These are phyloP conservation scores for Drosophila paulistorum DNA, from an alignment of 1,140 invertebrate species.

Conservation along the genomic window DNA sequence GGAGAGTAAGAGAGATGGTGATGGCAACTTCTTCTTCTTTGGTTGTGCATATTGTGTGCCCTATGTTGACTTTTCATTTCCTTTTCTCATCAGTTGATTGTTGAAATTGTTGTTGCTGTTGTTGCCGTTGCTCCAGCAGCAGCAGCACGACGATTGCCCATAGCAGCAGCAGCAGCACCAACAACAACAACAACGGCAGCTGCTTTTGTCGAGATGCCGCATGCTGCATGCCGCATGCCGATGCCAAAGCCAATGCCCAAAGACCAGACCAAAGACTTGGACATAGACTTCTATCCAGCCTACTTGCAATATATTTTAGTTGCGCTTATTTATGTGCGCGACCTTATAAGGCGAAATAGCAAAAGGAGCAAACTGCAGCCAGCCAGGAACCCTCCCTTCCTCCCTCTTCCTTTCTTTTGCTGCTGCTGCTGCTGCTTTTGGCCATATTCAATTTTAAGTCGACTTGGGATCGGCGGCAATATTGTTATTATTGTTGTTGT, in stretches of 20 bases:
- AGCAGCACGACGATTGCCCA: conserved; percentile 44
- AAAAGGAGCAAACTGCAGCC: conserved; percentile 39
- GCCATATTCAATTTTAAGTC: conserved; percentile 65
- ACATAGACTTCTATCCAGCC: conserved; percentile 30
- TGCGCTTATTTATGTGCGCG: conserved; percentile 74
- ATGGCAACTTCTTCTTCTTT: conserved; percentile 14
- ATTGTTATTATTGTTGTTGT: neutral
- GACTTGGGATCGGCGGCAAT: conserved; percentile 19
- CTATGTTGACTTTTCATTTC: conserved; percentile 80
- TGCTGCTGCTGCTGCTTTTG: conserved; percentile 56
- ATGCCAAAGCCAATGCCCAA: conserved; percentile 26
- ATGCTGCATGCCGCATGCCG: conserved; percentile 36
- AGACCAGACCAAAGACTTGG: conserved; percentile 10
- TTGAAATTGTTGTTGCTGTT: conserved; percentile 74
- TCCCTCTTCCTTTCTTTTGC: conserved; percentile 17
- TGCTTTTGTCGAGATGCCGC: conserved; percentile 51
- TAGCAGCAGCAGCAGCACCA: conserved; percentile 33
- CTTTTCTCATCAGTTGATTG: conserved; percentile 79
- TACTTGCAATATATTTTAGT: conserved; percentile 60
- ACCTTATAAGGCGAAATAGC: conserved; percentile 78
- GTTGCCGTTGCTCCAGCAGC: conserved; percentile 39
- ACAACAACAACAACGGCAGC: conserved; percentile 39
- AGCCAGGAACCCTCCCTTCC: neutral
- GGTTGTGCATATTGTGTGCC: conserved; percentile 62
- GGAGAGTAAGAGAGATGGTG: conserved; percentile 16